Percentiles rank a stretch among this genome's conserved stretches.
Evolutionary conservation across 1,140 invertebrate genomes (phyloP).

Genomic region (Drosophila ironensis): DNA sequence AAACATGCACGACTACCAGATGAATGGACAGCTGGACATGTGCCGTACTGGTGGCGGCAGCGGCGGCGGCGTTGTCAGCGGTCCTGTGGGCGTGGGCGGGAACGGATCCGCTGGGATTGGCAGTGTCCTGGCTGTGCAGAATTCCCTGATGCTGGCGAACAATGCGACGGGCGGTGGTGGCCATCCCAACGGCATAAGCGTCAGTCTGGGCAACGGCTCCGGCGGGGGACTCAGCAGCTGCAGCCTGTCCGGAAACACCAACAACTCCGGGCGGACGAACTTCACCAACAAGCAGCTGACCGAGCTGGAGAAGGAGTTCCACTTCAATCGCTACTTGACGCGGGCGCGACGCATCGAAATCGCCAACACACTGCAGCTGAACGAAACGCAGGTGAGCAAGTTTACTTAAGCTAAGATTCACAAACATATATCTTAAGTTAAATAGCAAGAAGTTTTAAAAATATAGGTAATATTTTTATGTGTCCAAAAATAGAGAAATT

Average conservation of each 20-base stretch:
- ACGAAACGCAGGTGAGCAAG: constrained; percentile 93
- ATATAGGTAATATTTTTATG: too few species aligned
- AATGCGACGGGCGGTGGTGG: constrained; percentile 39
- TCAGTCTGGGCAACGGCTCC: constrained; percentile 20
- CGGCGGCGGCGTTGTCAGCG: constrained; percentile 24
- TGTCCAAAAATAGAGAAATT: too few species aligned
- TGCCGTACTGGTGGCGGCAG: constrained; percentile 55
- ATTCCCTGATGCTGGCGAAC: constrained; percentile 82
- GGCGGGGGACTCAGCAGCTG: constrained; percentile 57
- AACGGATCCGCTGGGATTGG: constrained; percentile 36
- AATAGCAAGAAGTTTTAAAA: too few species aligned
- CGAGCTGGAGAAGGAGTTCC: constrained; percentile 99
- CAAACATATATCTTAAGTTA: too few species aligned
- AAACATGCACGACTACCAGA: constrained; percentile 83
- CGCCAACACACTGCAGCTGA: constrained; percentile 96
- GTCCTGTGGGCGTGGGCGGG: constrained; percentile 12
- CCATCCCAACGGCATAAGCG: constrained; percentile 31
- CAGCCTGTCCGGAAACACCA: constrained; percentile 82
- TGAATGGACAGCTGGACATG: constrained; percentile 78
- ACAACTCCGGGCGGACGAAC: constrained; percentile 96
- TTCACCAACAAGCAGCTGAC: constrained; percentile 99
- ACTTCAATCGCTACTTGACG: constrained; percentile 99
- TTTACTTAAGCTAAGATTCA: background rate
- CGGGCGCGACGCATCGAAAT: constrained; percentile 98
- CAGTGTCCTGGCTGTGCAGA: constrained; percentile 62